A percentile compares a stretch with the other conserved stretches of the same genome.
Conservation (phyloP, 1,140 invertebrate species). For the Drosophila sproati region DNA sequence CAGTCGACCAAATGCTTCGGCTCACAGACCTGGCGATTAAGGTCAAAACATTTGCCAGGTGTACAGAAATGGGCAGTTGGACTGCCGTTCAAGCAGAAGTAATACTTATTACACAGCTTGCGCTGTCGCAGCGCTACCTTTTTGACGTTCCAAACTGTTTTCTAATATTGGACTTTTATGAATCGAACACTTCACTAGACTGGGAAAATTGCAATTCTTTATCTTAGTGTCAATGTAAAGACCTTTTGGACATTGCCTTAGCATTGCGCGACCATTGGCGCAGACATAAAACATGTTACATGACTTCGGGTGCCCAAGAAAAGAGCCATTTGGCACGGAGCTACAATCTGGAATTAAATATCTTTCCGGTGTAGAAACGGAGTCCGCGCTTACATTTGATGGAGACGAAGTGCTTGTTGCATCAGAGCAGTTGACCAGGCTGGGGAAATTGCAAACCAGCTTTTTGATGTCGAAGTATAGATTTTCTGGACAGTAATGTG, state of each 20-base stretch:
- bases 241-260: constrained; percentile 51
- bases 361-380: not conserved
- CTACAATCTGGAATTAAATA: constrained; percentile 27
- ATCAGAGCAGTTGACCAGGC: constrained; percentile 48
- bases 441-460: constrained; percentile 61
- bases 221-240: constrained; percentile 46
- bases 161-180: not conserved
- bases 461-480: constrained; percentile 58
- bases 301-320: constrained; percentile 43
- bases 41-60: constrained; percentile 54
- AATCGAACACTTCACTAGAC: constrained; percentile 41
- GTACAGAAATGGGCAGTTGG: constrained; percentile 48
- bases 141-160: not conserved
- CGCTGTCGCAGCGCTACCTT: not conserved
- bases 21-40: constrained; percentile 31
- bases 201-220: constrained; percentile 49
- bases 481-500: constrained; percentile 36
- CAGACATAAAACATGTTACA: constrained; percentile 63
- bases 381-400: not conserved
- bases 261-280: constrained; percentile 45
- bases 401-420: not conserved
- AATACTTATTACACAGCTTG: constrained; percentile 54
- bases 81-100: constrained; percentile 40
- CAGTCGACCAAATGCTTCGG: constrained; percentile 34
- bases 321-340: constrained; percentile 32